Evolutionary conservation across 2,797 vertebrate genomes (phyloP).

Genomic region (Craterocephalus amniculus): DNA sequence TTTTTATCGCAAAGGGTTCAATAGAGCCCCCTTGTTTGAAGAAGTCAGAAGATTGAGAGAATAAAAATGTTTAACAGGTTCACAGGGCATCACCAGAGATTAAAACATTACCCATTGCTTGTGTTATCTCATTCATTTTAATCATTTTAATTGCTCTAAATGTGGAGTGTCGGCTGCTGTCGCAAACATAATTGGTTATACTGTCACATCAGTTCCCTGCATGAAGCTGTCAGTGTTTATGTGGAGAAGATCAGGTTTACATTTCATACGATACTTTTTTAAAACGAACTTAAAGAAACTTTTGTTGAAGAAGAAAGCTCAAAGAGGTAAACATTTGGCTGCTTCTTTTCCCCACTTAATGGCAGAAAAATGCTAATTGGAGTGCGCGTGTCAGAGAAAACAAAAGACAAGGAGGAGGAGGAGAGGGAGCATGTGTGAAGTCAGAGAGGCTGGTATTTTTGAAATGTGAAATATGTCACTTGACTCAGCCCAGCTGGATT

Average conservation of each 20-base stretch:
- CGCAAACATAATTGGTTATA: conserved; percentile 32
- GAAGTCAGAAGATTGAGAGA: conserved; percentile 39
- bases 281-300: conserved; percentile 44
- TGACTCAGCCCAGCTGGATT: conserved; percentile 60
- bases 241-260: conserved; percentile 62
- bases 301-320: conserved; percentile 54
- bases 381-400: conserved; percentile 81
- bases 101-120: conserved; percentile 38
- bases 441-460: conserved; percentile 73
- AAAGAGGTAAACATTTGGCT: conserved; percentile 78
- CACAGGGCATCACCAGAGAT: conserved; percentile 33
- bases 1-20: conserved; percentile 18
- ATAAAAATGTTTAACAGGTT: conserved; percentile 51
- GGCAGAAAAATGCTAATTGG: conserved; percentile 85
- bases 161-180: conserved; percentile 48
- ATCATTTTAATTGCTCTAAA: conserved; percentile 63
- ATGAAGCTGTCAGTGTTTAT: conserved; percentile 55
- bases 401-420: conserved; percentile 75
- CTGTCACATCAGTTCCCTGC: conserved; percentile 47
- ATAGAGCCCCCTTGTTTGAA: conserved; percentile 5
- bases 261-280: conserved; percentile 51
- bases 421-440: conserved; percentile 61
- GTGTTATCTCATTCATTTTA: conserved; percentile 41
- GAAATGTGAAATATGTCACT: conserved; percentile 77
- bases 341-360: conserved; percentile 77